These are phyloP conservation scores for Aphelocoma coerulescens DNA, from an alignment of 2,113 vertebrate species.

Conservation along the genomic window DNA sequence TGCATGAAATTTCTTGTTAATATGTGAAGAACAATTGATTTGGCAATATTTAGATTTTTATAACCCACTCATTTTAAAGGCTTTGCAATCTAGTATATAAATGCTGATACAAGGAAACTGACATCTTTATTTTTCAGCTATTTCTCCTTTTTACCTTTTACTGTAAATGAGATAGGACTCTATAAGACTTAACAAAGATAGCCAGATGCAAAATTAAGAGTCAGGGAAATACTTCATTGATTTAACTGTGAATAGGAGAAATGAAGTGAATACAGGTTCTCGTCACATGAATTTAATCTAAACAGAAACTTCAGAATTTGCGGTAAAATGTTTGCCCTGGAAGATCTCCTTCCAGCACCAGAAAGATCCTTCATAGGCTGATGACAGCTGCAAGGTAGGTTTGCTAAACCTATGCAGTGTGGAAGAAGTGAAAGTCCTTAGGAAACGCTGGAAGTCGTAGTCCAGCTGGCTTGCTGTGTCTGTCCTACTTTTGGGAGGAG, in stretches of 20 bases:
- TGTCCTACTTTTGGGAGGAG: not conserved
- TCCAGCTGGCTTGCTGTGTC: not conserved
- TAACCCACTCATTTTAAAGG: not conserved
- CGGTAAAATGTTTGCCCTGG: not conserved
- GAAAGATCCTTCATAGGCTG: not conserved
- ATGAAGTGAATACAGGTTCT: not conserved
- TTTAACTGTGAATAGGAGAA: not conserved
- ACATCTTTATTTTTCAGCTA: not conserved
- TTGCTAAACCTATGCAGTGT: not conserved
- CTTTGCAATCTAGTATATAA: not conserved
- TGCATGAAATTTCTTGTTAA: not conserved
- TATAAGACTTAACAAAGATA: not conserved
- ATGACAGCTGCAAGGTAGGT: not conserved
- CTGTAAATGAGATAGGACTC: not conserved
- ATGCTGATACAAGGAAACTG: not conserved
- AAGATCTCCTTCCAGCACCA: not conserved
- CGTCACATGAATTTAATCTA: not conserved
- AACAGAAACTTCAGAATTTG: not conserved
- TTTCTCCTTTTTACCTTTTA: not conserved
- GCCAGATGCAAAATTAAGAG: not conserved
- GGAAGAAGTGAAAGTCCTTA: not conserved
- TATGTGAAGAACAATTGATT: not conserved
- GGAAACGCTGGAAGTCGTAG: not conserved
- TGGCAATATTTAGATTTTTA: not conserved
- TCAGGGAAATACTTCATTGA: not conserved